Base-by-base conservation (phyloP, 2,113 vertebrate species). In the Pagrus major region DNA sequence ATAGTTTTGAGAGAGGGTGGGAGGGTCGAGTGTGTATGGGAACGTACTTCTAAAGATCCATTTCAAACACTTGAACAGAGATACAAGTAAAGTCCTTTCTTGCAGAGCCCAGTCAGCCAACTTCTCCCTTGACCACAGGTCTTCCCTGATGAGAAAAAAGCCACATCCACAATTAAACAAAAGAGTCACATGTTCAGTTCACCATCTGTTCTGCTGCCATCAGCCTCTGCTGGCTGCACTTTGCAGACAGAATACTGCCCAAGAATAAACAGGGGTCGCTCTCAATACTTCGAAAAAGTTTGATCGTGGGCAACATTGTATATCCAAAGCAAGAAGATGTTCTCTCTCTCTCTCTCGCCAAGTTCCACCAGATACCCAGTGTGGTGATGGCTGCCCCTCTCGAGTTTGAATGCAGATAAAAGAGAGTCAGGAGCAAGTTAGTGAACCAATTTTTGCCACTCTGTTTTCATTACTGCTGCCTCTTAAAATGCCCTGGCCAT, bases 391-490 rank as follows among this genome's bases (percentile, higher is more conserved):
- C 66, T 47, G 58, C 72, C 71, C 41, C 66, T 76, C 54, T 68
- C 5, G 9, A 71, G 54, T 60, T 76, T 41, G 58, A 76, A 58
- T 23, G 69, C 35, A 71, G 51, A 80, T 70, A 74, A 86, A 82
- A 81, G 33, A 71, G 29, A 73, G 66, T 78, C 44, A 66, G 56
- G 74, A 71, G 31, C 61, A 69, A 84, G 71, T 82, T 86, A 78
- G 65, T 60, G 65, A 83, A 81, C 71, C 60, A 73, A 70, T 88
- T 76, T 74, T 71, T 80, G 73, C 58, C 78, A 67, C 83, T 92
- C 81, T 85, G 86, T 81, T 94, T 94, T 93, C 83, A 91, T 91
- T 91, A 91, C 76, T 83, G 56, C 69, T 76, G 61, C 68, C 86
- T 89, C 85, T 90, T 91, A 83, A 91, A 93, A 86, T 75, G 76